These are phyloP conservation scores for Geophilus truncorum DNA, from an alignment of 2,888 invertebrate species.

Conservation along the genomic window DNA sequence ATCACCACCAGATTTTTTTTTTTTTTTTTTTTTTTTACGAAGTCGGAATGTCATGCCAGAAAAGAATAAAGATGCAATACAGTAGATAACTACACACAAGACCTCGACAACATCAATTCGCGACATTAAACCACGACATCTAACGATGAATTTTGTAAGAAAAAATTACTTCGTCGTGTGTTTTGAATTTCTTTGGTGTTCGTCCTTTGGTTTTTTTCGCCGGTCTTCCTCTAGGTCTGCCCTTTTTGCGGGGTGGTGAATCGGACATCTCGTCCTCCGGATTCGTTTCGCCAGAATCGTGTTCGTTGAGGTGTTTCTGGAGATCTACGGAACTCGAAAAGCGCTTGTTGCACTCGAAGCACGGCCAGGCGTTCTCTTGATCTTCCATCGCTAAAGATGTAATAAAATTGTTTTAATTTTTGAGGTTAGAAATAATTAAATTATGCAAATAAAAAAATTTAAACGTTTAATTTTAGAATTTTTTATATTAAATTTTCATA, in stretches of 20 bases:
- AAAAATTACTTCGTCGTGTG: slow-evolving; percentile 28
- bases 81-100: not conserved
- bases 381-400: slow-evolving; percentile 35
- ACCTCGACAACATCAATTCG: not conserved
- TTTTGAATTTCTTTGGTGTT: slow-evolving; percentile 40
- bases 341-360: slow-evolving; percentile 59
- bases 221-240: slow-evolving; percentile 20
- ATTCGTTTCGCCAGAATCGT: slow-evolving; percentile 41
- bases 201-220: slow-evolving; percentile 39
- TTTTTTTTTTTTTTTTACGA: not conserved
- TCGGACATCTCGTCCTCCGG: not conserved
- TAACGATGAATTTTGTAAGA: not conserved
- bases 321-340: slow-evolving; percentile 57
- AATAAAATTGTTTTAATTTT: too few relatives aligned
- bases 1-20: too few relatives aligned
- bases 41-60: too few relatives aligned
- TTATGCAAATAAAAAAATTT: too few relatives aligned
- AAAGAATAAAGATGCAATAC: not conserved
- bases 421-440: too few relatives aligned
- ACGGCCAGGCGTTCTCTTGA: slow-evolving; percentile 55
- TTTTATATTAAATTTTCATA: too few relatives aligned
- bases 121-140: too few relatives aligned
- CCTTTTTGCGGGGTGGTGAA: slow-evolving; percentile 1
- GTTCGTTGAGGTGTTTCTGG: slow-evolving; percentile 57
- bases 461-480: too few relatives aligned